phyloP scores from a whole-genome alignment of 64 coral and sea anemone genomes.

The Exaiptasia diaphana region DNA sequence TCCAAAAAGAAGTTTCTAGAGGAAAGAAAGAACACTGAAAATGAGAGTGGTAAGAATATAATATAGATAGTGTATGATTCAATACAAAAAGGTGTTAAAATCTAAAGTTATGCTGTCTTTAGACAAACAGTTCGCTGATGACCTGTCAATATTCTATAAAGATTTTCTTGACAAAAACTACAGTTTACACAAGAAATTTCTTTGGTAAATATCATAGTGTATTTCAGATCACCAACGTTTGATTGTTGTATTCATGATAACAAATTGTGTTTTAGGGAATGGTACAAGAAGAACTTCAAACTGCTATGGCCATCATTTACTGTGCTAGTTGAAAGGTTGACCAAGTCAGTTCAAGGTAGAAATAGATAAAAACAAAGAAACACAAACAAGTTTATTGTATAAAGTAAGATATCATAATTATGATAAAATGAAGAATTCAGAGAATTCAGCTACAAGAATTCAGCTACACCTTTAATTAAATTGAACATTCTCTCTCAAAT shows the following conservation, averaged over 20 bases:
- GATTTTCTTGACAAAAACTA: conserved; percentile 81
- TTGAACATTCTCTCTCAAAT: too few species aligned
- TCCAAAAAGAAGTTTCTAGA: conserved; percentile 6
- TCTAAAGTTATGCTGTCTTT: neutral
- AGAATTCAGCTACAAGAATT: too few species aligned
- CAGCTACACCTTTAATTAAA: too few species aligned
- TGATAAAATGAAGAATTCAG: neutral
- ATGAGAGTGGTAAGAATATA: neutral
- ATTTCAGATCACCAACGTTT: too few species aligned
- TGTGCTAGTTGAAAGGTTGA: conserved; percentile 21
- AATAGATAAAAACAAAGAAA: neutral
- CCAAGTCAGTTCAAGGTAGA: conserved; percentile 10
- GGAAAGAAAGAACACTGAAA: neutral
- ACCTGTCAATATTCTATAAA: conserved; percentile 85
- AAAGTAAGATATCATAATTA: neutral
- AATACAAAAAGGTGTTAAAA: neutral
- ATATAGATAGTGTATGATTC: neutral
- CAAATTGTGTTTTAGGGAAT: conserved; percentile 70
- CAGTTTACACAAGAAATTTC: conserved; percentile 64
- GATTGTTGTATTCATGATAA: too few species aligned
- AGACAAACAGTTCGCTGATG: conserved; percentile 83
- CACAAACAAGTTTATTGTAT: neutral
- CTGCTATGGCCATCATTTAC: conserved; percentile 61
- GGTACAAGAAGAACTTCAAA: conserved; percentile 80
- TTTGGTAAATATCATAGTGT: conserved; percentile 57